phyloP scores from a whole-genome alignment of 2,113 vertebrate genomes.

The Planiliza haematocheilus region DNA sequence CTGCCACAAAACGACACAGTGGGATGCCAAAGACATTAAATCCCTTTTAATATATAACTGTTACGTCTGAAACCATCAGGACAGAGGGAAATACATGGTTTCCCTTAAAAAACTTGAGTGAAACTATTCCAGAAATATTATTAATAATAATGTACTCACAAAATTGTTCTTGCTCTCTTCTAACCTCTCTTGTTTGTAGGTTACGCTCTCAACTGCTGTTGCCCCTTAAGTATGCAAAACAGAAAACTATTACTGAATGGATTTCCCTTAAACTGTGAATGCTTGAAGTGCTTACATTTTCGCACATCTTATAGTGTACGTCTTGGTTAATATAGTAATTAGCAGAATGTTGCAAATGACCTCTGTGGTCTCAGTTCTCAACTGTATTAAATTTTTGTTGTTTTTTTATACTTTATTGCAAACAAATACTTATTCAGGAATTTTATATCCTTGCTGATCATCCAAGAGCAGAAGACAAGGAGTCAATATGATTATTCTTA shows the following conservation, averaged over 20 bases:
- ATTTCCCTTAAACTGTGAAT: slow-evolving; percentile 16
- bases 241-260: not conserved
- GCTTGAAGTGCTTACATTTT: slow-evolving; percentile 8
- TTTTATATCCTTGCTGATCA: too few relatives aligned
- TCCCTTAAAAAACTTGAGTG: not conserved
- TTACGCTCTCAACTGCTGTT: slow-evolving; percentile 10
- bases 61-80: not conserved
- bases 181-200: too few relatives aligned
- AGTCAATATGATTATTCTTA: too few relatives aligned
- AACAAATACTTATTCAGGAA: too few relatives aligned
- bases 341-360: slow-evolving; percentile 10
- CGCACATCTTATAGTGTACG: not conserved
- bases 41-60: not conserved
- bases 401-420: too few relatives aligned
- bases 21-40: not conserved
- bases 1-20: not conserved
- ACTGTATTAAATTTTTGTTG: too few relatives aligned
- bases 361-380: too few relatives aligned
- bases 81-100: slow-evolving; percentile 6
- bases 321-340: not conserved
- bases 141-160: too few relatives aligned
- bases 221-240: slow-evolving; percentile 1
- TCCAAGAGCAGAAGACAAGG: too few relatives aligned
- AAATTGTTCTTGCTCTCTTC: too few relatives aligned
- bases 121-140: slow-evolving; percentile 6